phyloP scores from a whole-genome alignment of 2,113 vertebrate genomes.

The Alligator sinensis region DNA sequence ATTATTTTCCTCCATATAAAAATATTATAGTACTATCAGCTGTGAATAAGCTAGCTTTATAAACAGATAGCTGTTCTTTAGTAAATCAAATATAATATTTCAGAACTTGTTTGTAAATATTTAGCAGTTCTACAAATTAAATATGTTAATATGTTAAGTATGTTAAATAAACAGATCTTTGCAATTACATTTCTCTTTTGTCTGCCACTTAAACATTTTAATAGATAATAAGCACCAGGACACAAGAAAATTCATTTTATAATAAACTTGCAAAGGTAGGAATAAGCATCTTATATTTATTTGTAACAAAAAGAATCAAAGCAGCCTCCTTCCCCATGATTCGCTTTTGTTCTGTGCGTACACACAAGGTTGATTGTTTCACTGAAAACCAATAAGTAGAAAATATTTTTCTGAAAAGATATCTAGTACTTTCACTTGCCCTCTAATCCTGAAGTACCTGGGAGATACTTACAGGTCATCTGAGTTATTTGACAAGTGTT shows the following conservation, averaged over 20 bases:
- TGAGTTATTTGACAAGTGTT: slow-evolving; percentile 87
- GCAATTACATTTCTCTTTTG: slow-evolving; percentile 68
- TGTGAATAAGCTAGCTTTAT: slow-evolving; percentile 51
- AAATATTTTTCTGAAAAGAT: slow-evolving; percentile 82
- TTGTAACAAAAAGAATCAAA: slow-evolving; percentile 58
- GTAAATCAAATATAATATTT: slow-evolving; percentile 26
- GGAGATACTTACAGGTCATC: slow-evolving; percentile 85
- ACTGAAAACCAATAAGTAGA: slow-evolving; percentile 86
- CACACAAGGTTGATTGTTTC: slow-evolving; percentile 87
- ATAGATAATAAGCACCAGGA: slow-evolving; percentile 19
- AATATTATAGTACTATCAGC: slow-evolving; percentile 23
- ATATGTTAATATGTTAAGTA: background rate
- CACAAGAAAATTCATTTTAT: slow-evolving; percentile 26
- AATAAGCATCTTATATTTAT: slow-evolving; percentile 42
- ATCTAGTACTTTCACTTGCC: slow-evolving; percentile 82
- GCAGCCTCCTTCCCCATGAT: background rate
- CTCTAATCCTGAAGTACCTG: slow-evolving; percentile 83
- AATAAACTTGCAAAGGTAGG: slow-evolving; percentile 66
- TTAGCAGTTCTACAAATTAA: slow-evolving; percentile 45
- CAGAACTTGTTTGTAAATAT: slow-evolving; percentile 37
- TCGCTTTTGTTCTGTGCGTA: slow-evolving; percentile 83
- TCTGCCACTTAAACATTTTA: slow-evolving; percentile 56
- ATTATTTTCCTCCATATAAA: slow-evolving; percentile 25
- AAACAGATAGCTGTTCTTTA: slow-evolving; percentile 44
- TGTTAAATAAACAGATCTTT: slow-evolving; percentile 47